These are phyloP conservation scores for Saccopteryx bilineata DNA, from an alignment of 2,113 vertebrate species.

Conservation along the genomic window DNA sequence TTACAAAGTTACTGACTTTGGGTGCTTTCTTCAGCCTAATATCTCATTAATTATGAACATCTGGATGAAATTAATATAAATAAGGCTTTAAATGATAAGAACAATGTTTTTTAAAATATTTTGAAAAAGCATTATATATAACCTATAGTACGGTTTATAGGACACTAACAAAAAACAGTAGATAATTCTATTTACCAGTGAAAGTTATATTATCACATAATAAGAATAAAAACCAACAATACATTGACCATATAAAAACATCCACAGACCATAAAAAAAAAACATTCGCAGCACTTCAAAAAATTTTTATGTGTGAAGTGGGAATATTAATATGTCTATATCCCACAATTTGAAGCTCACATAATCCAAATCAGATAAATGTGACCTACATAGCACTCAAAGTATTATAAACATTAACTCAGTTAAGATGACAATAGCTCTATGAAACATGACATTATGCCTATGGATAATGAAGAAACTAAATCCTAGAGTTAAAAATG, in stretches of 20 bases:
- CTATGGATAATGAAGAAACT: background rate
- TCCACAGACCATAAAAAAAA: too few relatives aligned
- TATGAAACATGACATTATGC: background rate
- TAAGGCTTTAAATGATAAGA: background rate
- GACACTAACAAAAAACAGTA: background rate
- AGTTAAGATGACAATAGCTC: background rate
- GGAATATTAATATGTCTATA: background rate
- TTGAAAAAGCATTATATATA: background rate
- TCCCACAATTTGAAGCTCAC: background rate
- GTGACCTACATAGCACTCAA: background rate
- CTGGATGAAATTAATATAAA: background rate
- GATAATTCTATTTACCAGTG: background rate
- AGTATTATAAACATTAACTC: constrained; percentile 29
- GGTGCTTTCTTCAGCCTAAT: background rate
- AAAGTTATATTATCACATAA: background rate
- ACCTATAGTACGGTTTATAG: background rate
- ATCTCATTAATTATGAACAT: background rate
- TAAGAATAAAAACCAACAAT: background rate
- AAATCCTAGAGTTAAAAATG: constrained; percentile 32
- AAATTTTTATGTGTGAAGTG: constrained; percentile 3
- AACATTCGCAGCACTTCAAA: background rate
- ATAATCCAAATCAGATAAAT: constrained; percentile 35
- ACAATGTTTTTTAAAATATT: background rate
- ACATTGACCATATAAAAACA: background rate
- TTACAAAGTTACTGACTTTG: background rate